phyloP scores from a whole-genome alignment of 2,888 invertebrate species.

The Kuschelorhynchus macadamiae region DNA sequence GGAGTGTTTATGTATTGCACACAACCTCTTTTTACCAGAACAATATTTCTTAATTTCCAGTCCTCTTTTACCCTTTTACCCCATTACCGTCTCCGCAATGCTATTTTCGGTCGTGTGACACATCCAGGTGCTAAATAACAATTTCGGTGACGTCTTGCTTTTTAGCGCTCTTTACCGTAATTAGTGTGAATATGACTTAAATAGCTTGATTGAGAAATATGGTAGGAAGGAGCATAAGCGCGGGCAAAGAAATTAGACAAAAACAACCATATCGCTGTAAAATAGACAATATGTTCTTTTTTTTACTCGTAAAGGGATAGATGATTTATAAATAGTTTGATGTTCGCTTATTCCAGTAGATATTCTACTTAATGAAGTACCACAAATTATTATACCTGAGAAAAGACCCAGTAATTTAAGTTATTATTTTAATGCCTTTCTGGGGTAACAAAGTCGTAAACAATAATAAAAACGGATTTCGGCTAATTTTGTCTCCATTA shows the following conservation, averaged over 20 bases:
- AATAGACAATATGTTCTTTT: constrained; percentile 7
- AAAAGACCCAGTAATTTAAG: too few species aligned
- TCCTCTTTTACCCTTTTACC: constrained; percentile 44
- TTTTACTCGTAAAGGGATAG: background rate
- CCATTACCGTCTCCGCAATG: constrained; percentile 48
- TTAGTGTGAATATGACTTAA: constrained; percentile 48
- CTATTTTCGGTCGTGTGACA: constrained; percentile 50
- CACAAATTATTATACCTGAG: too few species aligned
- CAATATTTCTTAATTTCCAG: constrained; percentile 47
- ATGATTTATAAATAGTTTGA: too few species aligned
- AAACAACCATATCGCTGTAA: constrained; percentile 7
- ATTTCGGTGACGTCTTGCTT: constrained; percentile 49
- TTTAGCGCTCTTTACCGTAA: constrained; percentile 47
- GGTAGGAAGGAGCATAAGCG: constrained; percentile 16
- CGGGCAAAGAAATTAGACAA: constrained; percentile 31
- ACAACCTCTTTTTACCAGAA: constrained; percentile 36
- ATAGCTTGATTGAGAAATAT: constrained; percentile 45
- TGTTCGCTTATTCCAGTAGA: too few species aligned
- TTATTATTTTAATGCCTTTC: constrained; percentile 13
- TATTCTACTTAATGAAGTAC: too few species aligned
- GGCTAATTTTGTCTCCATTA: constrained; percentile 35
- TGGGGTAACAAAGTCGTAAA: constrained; percentile 20
- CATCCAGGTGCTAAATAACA: constrained; percentile 49
- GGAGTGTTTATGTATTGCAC: constrained; percentile 18
- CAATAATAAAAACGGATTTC: constrained; percentile 42